phyloP scores from a whole-genome alignment of 1,140 invertebrate species.

The Bombus impatiens region DNA sequence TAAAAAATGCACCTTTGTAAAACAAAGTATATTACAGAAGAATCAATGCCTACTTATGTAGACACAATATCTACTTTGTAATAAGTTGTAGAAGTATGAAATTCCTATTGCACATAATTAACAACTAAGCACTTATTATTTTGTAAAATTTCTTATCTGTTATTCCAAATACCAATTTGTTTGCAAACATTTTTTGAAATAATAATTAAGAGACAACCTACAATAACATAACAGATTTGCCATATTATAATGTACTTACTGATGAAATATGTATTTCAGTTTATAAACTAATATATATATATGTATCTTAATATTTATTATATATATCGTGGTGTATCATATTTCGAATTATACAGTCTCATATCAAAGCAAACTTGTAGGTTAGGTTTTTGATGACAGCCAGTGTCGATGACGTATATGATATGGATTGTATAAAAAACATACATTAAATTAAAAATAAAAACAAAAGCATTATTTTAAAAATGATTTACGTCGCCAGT shows the following conservation, averaged over 20 bases:
- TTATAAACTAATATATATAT: background rate
- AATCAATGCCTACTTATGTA: background rate
- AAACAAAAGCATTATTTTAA: background rate
- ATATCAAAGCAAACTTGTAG: conserved; percentile 8
- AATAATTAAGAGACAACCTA: background rate
- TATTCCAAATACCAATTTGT: background rate
- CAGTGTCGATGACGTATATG: conserved; percentile 17
- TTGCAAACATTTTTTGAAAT: background rate
- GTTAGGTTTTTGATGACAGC: conserved; percentile 46
- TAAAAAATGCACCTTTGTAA: background rate
- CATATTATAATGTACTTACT: conserved; percentile 9
- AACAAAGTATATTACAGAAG: background rate
- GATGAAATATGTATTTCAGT: background rate
- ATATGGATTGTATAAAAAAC: background rate
- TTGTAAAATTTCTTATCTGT: background rate
- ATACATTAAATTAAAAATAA: background rate
- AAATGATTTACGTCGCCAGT: background rate
- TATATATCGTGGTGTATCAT: conserved; percentile 13
- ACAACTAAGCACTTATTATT: background rate
- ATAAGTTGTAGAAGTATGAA: background rate
- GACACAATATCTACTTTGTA: background rate
- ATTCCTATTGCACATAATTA: background rate
- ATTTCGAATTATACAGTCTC: conserved; percentile 7
- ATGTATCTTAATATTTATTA: conserved; percentile 19
- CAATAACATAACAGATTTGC: background rate